Base-by-base conservation (phyloP, 2,113 vertebrate genomes). In the Phrynosoma blainvillii region DNA sequence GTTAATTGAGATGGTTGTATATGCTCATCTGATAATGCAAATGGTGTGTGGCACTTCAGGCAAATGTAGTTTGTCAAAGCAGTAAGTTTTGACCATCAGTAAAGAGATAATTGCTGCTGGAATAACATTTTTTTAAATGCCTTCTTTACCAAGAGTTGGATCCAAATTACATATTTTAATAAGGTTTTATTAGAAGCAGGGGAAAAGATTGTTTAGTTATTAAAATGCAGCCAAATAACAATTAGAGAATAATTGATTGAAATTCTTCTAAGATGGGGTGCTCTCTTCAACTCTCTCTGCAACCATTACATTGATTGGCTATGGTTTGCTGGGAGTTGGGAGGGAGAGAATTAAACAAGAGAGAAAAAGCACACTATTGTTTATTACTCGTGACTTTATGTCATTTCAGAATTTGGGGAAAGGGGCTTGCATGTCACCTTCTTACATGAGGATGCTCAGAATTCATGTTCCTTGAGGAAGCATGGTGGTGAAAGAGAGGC, bases 231-330 rank as follows among this genome's bases (percentile, higher is more conserved):
- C 68, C 92, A 40, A 87, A 87, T 62, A 93, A 89, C 79, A 93
- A 27, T 94, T 93, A 88, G 68, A 91, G 92, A 13, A 36, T 76
- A 93, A 82, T 90, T 93, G 93, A 92, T 89, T 91, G 86, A 89
- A 92, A 92, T 89, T 62, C 77, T 82, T 90, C 91, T 89, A 13
- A 91, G 62, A 47, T 90, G 36, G 36, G 2, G 36, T 36, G 36
- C 36, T 36, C 36, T 36, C 36, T 36, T 87, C 86, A 27, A 20
- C 75, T 91, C 87, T 83, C 78, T 12, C 18, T 89, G 84, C 86
- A 56, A 88, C 89, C 84, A 77, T 92, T 85, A 88, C 88, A 91
- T 88, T 40, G 84, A 92, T 92, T 88, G 25, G 71, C 23, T 94
- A 36, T 90, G 87, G 52, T 13, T 90, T 85, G 47, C 84, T 87